These are phyloP conservation scores for Tiaroga cobitis DNA, from an alignment of 2,797 vertebrate genomes.

Conservation along the genomic window DNA sequence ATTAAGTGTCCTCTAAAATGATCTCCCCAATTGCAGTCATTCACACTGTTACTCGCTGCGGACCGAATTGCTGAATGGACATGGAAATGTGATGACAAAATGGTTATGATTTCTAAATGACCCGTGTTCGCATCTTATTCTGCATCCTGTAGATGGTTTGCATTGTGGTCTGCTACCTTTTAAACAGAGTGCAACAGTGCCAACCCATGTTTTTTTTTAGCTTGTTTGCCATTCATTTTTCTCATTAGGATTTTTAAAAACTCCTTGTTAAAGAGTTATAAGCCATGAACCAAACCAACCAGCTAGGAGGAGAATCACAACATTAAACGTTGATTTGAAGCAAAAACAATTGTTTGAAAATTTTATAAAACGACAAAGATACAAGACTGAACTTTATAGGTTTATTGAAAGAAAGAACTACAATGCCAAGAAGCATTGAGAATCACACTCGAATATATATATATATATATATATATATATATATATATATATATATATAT, in stretches of 20 bases:
- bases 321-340: background rate
- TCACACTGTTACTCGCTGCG: background rate
- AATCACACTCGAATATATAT: no score
- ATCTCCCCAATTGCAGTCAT: background rate
- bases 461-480: no score
- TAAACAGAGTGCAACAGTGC: background rate
- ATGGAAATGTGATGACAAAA: background rate
- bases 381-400: background rate
- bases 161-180: background rate
- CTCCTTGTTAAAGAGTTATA: background rate
- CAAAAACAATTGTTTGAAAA: background rate
- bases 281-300: background rate
- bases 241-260: background rate
- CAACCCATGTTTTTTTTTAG: background rate
- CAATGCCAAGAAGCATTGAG: background rate
- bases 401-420: background rate
- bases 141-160: background rate
- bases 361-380: no score
- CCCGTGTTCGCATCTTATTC: background rate
- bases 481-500: no score
- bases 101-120: background rate
- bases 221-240: background rate
- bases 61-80: background rate
- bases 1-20: background rate
- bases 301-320: no score